Base-by-base conservation (phyloP, 1,140 invertebrate genomes). In the Calliopsis andreniformis region DNA sequence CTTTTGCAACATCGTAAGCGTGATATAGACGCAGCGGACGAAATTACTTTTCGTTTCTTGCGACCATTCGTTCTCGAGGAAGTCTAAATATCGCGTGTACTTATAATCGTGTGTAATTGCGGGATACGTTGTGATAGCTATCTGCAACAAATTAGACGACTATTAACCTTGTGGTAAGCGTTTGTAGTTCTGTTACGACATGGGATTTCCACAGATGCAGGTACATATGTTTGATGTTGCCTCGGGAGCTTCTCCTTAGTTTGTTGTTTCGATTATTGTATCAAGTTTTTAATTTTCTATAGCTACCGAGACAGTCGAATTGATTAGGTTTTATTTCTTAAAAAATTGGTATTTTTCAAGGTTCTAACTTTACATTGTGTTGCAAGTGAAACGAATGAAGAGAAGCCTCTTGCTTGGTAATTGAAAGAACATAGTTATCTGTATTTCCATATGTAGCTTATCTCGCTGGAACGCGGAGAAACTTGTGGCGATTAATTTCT, bases 401-500 rank as follows among this genome's bases (percentile, higher is more conserved):
- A 10, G 14, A 20, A 58, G n/a, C 32, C 18, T 32, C 25, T 6
- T 3, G 39, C 12, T 53, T 47, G n/a, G 23, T 28, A 51, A 71
- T 71, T 3, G 30, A 35, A 28, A 18, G 68, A 35, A n/a, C 16
- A 12, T 10, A 18, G n/a, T 20, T 25, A 16, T 35, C 18, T 32
- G n/a, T 1, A 3, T 25, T 23, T 3, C 6, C 23, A 5, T 10
- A 10, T 3, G 35, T 10, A 14, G 16, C 0, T 62, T 20, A 39
- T 51, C 23, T 14, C 43, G 30, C 14, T 12, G 14, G n/a, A 58
- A n/a, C 32, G n/a, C 30, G 56, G 30, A 42, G 6, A 30, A 71
- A 63, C 32, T 39, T 25, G 28, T 23, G 23, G 45, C 58, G n/a
- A 35, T 73, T 64, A 43, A 72, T 64, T 20, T 5, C 20, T 8